phyloP scores from a whole-genome alignment of 2,113 vertebrate genomes.

The Alligator sinensis region DNA sequence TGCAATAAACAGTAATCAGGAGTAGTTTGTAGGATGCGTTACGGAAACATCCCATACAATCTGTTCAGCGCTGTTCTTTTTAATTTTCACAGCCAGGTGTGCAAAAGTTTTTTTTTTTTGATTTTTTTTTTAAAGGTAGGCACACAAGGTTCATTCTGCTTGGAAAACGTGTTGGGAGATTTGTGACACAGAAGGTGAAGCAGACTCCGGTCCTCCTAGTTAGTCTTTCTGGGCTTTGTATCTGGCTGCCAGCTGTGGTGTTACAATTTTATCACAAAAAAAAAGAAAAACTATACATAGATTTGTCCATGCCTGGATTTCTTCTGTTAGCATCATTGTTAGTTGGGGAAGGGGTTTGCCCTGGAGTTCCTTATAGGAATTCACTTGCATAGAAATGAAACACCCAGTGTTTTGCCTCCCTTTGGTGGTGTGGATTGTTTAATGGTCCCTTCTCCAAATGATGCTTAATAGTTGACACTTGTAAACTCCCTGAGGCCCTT shows the following conservation, averaged over 20 bases:
- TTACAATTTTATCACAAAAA: not conserved
- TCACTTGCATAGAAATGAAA: not conserved
- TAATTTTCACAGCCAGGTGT: not conserved
- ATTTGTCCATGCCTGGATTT: not conserved
- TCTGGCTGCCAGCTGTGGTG: not conserved
- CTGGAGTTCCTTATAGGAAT: not conserved
- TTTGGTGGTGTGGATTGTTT: not conserved
- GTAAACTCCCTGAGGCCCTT: not conserved
- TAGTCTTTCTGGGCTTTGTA: not conserved
- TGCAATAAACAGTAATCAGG: not conserved
- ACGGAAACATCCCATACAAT: not conserved
- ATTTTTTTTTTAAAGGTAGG: not conserved
- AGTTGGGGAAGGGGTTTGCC: not conserved
- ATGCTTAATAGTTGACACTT: not conserved
- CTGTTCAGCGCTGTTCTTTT: not conserved
- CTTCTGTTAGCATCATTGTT: not conserved
- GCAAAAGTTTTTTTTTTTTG: not conserved
- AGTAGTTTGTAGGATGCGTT: not conserved
- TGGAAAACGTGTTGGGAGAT: not conserved
- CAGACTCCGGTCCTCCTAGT: not conserved
- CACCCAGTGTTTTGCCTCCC: not conserved
- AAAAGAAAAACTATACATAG: too few species aligned
- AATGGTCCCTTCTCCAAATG: not conserved
- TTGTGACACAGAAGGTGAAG: not conserved
- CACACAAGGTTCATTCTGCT: not conserved